Evolutionary conservation across 2,888 invertebrate genomes (phyloP).

Genomic region (Cistogaster globosa): DNA sequence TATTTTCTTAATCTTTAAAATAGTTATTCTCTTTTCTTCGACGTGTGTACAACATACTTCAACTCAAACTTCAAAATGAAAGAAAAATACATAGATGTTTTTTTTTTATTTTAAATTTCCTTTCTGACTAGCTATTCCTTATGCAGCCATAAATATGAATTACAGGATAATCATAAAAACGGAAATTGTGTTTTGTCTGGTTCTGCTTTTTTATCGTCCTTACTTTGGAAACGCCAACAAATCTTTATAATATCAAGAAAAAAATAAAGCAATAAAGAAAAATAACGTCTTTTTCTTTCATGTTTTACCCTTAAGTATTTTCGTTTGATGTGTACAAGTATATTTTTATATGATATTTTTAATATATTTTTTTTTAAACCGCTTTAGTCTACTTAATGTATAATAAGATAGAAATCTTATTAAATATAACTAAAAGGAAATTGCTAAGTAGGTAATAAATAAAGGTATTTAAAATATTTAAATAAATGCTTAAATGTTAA

Average conservation of each 20-base stretch:
- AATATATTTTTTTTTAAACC: slow-evolving; percentile 41
- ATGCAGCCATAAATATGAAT: slow-evolving; percentile 79
- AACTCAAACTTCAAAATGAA: background rate
- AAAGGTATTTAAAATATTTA: slow-evolving; percentile 60
- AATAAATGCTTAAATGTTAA: slow-evolving; percentile 17
- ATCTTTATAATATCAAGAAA: slow-evolving; percentile 39
- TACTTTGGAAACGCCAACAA: slow-evolving; percentile 56
- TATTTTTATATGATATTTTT: slow-evolving; percentile 1
- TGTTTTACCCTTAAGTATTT: slow-evolving; percentile 31
- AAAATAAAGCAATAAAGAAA: slow-evolving; percentile 8
- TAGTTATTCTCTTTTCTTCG: too few relatives aligned
- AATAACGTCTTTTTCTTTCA: slow-evolving; percentile 34
- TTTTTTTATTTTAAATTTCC: slow-evolving; percentile 33
- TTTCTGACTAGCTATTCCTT: slow-evolving; percentile 32
- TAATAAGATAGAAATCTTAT: slow-evolving; percentile 67
- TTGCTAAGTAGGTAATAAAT: slow-evolving; percentile 66
- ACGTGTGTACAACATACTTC: background rate
- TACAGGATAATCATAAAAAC: slow-evolving; percentile 82
- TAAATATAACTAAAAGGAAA: slow-evolving; percentile 68
- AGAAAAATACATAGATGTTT: background rate
- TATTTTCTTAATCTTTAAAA: too few relatives aligned
- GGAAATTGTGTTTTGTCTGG: slow-evolving; percentile 79
- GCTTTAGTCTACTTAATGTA: slow-evolving; percentile 59
- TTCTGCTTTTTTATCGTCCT: background rate
- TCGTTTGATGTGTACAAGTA: slow-evolving; percentile 1